Evolutionary conservation across 1,140 invertebrate genomes (phyloP), one percentile per base, ranked within the genome.

Genomic region (Ostrea edulis): DNA sequence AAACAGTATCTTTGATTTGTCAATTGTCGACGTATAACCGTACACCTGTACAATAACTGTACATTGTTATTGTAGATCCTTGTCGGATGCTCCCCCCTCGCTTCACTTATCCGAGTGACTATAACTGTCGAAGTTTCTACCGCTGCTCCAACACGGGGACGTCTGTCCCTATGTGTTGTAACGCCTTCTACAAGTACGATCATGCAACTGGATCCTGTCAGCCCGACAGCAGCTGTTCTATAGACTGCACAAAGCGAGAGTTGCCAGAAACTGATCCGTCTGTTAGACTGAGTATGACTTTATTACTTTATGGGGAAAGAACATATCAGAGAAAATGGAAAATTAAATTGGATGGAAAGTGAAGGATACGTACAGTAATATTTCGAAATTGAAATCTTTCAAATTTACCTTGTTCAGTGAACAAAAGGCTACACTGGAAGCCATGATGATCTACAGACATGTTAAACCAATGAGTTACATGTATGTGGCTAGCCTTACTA

Each of bases 121-220:
- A 77, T 25, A 77, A 77, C 68, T 77, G 68, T 77, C 25, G 68
- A 4, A 77, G 68, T 29, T 77, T 77, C 8, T 77, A 77, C 68
- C 68, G 68, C 22, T 77, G 68, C 12, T 77, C 68, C 8, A 77
- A 77, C 68, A 29, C 22, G 14, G 5, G 25, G 29, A 77, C 35
- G 3, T 77, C 68, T 77, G 25, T 77, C 4, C 68, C 68, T 9
- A 77, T 77, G 68, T 77, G 68, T 17, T 77, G 68, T 35, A 77
- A 12, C 12, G 25, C 29, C 12, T 77, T 77, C 5, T 77, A 29
- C 25, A 77, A 11, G 29, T 77, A 77, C 5, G 68, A 77, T 17
- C 68, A 77, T 25, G 35, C 25, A 35, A 77, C 68, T 0, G 29
- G 22, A 35, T 77, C 68, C 25, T 77, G 68, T 12, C 25, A 35